Conservation (phyloP, 1,140 invertebrate species). For the Limonius californicus region DNA sequence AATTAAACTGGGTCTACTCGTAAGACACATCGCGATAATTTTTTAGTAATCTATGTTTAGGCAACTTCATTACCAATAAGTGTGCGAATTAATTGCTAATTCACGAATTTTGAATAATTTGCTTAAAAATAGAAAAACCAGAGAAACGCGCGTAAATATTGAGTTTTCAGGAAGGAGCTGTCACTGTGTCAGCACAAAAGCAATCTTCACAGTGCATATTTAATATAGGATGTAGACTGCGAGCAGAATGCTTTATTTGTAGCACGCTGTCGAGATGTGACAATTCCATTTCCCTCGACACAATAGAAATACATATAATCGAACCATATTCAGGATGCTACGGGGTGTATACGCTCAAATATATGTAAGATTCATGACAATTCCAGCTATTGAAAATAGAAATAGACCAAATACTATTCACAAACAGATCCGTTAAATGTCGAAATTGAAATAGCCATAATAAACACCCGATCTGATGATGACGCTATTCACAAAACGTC, state of each 20-base stretch:
- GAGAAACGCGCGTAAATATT: neutral
- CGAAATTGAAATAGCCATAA: too few relatives aligned
- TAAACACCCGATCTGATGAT: too few relatives aligned
- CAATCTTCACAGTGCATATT: conserved; percentile 17
- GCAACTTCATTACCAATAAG: too few relatives aligned
- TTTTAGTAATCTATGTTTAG: too few relatives aligned
- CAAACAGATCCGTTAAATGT: too few relatives aligned
- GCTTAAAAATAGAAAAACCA: neutral
- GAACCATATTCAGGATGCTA: conserved; percentile 5
- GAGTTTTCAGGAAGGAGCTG: neutral
- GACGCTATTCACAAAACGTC: too few relatives aligned
- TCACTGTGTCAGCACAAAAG: conserved; percentile 6
- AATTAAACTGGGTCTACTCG: too few relatives aligned
- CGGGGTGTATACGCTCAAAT: neutral
- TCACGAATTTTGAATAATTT: neutral
- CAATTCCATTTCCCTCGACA: conserved; percentile 17
- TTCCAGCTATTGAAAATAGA: neutral
- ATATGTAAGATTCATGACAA: neutral
- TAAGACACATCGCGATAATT: too few relatives aligned
- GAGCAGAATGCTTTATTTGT: conserved; percentile 11
- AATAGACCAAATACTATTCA: neutral
- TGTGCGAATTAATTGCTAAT: too few relatives aligned
- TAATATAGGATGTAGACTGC: conserved; percentile 14
- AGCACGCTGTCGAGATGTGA: conserved; percentile 17
- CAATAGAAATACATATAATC: conserved; percentile 17